A percentile compares a stretch with the other conserved stretches of the same genome.
Evolutionary conservation across 2,113 vertebrate species (phyloP).

Genomic region (Oncorhynchus keta): DNA sequence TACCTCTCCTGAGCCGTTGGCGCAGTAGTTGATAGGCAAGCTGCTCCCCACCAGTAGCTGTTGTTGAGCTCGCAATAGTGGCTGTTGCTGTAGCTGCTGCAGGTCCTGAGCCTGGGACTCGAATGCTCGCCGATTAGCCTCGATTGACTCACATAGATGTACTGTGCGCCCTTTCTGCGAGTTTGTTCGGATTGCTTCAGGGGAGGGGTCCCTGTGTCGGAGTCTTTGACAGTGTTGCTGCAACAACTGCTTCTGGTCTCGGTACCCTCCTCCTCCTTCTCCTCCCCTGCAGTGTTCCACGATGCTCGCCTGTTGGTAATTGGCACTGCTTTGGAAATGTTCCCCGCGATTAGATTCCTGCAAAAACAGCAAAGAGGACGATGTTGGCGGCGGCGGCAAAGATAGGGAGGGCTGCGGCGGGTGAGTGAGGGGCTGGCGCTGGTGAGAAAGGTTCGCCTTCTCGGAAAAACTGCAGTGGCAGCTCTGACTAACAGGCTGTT

Average conservation of each 20-base stretch:
- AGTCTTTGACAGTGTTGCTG: conserved; percentile 62
- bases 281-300: conserved; percentile 70
- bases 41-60: conserved; percentile 73
- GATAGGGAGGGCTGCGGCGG: conserved; percentile 72
- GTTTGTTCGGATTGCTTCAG: conserved; percentile 68
- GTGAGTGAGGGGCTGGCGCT: conserved; percentile 54
- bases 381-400: conserved; percentile 42
- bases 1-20: conserved; percentile 72
- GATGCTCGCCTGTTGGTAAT: conserved; percentile 69
- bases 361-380: conserved; percentile 60
- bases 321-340: conserved; percentile 65
- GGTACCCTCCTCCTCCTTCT: conserved; percentile 58
- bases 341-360: conserved; percentile 57
- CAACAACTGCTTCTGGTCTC: conserved; percentile 71
- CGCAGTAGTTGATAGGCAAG: conserved; percentile 73
- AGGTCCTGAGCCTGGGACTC: conserved; percentile 62
- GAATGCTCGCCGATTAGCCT: conserved; percentile 57
- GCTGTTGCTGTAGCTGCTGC: conserved; percentile 63
- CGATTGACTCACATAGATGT: conserved; percentile 63
- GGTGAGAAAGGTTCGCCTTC: conserved; percentile 59
- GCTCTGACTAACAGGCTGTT: conserved; percentile 65
- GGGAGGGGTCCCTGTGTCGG: conserved; percentile 72
- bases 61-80: conserved; percentile 69
- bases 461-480: conserved; percentile 73
- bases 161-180: conserved; percentile 65